phyloP scores from a whole-genome alignment of 2,113 vertebrate genomes.

The Balaeniceps rex region DNA sequence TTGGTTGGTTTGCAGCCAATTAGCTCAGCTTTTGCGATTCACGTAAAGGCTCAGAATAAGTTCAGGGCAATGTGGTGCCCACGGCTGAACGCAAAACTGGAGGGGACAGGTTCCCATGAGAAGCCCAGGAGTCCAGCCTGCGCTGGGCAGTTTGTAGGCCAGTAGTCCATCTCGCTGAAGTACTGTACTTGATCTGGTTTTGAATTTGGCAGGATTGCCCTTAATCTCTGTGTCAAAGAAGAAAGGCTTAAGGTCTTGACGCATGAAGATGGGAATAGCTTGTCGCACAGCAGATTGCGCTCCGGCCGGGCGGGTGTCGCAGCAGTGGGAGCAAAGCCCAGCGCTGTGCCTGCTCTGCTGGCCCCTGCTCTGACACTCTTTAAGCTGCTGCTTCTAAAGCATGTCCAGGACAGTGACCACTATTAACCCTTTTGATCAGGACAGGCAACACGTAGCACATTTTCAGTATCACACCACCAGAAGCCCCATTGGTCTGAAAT shows the following conservation, averaged over 20 bases:
- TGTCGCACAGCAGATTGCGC: neutral
- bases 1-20: neutral
- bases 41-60: neutral
- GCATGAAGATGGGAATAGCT: neutral
- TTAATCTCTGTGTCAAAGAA: neutral
- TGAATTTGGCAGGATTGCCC: neutral
- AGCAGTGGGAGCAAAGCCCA: neutral
- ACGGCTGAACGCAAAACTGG: neutral
- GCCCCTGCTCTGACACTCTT: neutral
- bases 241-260: neutral
- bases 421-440: neutral
- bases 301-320: accelerated
- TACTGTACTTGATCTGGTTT: neutral
- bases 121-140: neutral
- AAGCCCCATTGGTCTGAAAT: neutral
- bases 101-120: neutral
- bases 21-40: neutral
- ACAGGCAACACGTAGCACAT: neutral
- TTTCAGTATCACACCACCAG: neutral
- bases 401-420: neutral
- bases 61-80: neutral
- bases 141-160: neutral
- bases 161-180: neutral
- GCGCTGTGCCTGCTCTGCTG: neutral
- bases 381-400: accelerated